Evolutionary conservation across 2,113 vertebrate species (phyloP), one percentile per base, ranked within the genome.

Genomic region (Herpailurus yagouaroundi): DNA sequence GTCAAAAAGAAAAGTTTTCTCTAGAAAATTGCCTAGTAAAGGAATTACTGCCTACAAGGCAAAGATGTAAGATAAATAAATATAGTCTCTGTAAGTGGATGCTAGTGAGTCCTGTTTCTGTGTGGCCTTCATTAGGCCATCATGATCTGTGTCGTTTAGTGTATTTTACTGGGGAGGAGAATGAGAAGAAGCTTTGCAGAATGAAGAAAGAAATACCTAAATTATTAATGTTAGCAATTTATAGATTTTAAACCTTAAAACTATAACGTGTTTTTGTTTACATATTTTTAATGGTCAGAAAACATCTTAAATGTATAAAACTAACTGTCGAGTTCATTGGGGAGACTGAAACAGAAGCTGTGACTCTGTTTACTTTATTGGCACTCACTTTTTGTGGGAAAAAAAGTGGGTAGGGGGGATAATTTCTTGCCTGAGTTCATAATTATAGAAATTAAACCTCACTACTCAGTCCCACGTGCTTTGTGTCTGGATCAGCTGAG

Each of bases 351-450:
- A 76, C 76, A 60, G 50, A 83, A 86, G 77, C 57, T 25, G 29
- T 60, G 16, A 60, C 33, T 82, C 15, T 87, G 16, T 50, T 33
- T 71, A 48, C 21, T 57, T 88, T 41, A 83, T 29, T 69, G 36
- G 18, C 7, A 55, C 4, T 94, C 25, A 13, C 2, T 71, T 91
- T 55, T 52, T 27, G 68, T 31, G 66, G 86, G n/a, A 71, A 88
- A 68, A 88, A 48, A 45, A 55, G 33, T 7, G n/a, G 33, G 16
- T 36, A 36, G 5, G 52, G 52, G 31, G 9, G 48, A 38, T 52
- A 45, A 66, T 89, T 82, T 92, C 89, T 63, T 80, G 50, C 63
- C n/a, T 11, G 25, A 63, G 48, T 93, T 80, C 83, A 36, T 88
- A 74, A 82, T 76, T 90, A 80, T 0, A 63, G 83, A 66, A 82